Percentiles rank a stretch among this genome's conserved stretches.
These are phyloP conservation scores for Tetragonula clypearis DNA, from an alignment of 1,140 invertebrate genomes.

Conservation along the genomic window DNA sequence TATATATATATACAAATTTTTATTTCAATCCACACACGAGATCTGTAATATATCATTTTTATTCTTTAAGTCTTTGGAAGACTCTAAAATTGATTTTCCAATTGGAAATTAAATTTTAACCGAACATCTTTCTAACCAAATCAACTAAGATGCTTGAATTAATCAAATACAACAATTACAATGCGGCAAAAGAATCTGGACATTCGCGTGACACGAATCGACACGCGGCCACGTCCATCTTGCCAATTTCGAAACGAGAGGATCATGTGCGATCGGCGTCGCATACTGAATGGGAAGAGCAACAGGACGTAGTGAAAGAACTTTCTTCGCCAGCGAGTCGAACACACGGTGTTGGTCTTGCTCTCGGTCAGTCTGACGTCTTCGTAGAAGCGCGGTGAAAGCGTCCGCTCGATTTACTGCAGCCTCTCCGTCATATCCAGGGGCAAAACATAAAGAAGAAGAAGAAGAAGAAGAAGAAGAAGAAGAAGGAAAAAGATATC, in stretches of 20 bases:
- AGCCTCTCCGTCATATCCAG: constrained; percentile 53
- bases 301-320: constrained; percentile 68
- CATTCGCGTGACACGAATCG: constrained; percentile 23
- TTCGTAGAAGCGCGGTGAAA: constrained; percentile 74
- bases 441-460: constrained; percentile 17
- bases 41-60: neutral
- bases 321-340: constrained; percentile 74
- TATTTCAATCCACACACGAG: neutral
- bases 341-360: constrained; percentile 46
- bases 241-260: constrained; percentile 56
- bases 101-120: too few relatives aligned
- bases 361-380: constrained; percentile 58
- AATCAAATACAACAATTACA: neutral
- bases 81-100: too few relatives aligned
- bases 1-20: neutral
- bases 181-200: neutral
- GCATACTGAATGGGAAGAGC: constrained; percentile 55
- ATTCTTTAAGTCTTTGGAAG: too few relatives aligned
- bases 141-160: neutral
- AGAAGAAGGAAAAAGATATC: neutral
- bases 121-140: neutral
- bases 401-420: constrained; percentile 64
- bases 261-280: constrained; percentile 40
- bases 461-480: neutral
- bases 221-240: constrained; percentile 17